Evolutionary conservation across 2,888 invertebrate genomes (phyloP).

Genomic region (Cataglyphis altisquamis): DNA sequence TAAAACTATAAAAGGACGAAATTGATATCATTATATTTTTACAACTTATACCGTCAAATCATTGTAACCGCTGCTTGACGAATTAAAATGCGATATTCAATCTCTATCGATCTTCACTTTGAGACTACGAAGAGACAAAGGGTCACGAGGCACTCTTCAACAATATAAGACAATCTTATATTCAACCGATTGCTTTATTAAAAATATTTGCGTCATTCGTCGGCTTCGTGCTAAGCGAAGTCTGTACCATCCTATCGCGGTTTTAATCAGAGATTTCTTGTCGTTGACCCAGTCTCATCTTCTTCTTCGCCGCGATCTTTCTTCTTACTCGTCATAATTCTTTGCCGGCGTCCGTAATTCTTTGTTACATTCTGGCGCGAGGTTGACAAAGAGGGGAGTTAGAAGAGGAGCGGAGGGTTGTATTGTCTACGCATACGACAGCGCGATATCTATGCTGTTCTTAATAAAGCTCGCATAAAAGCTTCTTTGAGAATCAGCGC

Average conservation of each 20-base stretch:
- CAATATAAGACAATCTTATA: background rate
- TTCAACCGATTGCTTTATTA: constrained; percentile 41
- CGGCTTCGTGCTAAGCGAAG: constrained; percentile 10
- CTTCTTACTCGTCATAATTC: constrained; percentile 61
- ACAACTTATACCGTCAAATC: background rate
- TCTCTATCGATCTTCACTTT: background rate
- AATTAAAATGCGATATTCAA: background rate
- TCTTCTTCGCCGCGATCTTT: constrained; percentile 48
- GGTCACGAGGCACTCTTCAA: background rate
- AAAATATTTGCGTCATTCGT: constrained; percentile 55
- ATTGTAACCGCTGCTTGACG: background rate
- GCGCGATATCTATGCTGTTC: constrained; percentile 59
- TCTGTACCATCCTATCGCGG: constrained; percentile 33
- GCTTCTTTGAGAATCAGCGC: constrained; percentile 51
- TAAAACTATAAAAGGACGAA: background rate
- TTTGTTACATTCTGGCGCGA: constrained; percentile 65
- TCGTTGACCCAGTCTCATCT: constrained; percentile 74
- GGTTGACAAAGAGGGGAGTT: constrained; percentile 20
- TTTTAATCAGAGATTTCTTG: constrained; percentile 77
- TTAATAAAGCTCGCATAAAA: constrained; percentile 68
- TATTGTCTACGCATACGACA: constrained; percentile 63
- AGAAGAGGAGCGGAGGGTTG: background rate
- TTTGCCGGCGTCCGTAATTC: constrained; percentile 55
- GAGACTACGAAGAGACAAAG: background rate
- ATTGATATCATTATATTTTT: background rate